phyloP scores from a whole-genome alignment of 2,797 vertebrate species.

The Lithobates pipiens region DNA sequence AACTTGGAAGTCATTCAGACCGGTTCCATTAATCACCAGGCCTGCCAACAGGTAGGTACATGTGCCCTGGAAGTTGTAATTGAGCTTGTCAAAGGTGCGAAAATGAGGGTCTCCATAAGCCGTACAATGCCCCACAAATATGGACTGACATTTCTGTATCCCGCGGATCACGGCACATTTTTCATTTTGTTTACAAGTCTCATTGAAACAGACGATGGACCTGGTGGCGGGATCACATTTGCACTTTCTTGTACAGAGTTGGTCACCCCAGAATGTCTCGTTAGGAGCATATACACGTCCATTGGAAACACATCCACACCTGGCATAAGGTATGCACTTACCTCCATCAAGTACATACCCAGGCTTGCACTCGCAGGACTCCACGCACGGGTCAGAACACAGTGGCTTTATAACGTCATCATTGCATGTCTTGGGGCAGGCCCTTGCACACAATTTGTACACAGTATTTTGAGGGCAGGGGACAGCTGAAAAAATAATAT shows the following conservation, averaged over 20 bases:
- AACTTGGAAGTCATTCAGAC: conserved; percentile 60
- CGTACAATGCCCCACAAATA: conserved; percentile 68
- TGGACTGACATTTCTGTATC: conserved; percentile 72
- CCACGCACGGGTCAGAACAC: conserved; percentile 76
- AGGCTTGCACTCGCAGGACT: conserved; percentile 79
- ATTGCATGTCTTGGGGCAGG: conserved; percentile 80
- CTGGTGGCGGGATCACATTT: conserved; percentile 70
- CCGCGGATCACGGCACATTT: conserved; percentile 73
- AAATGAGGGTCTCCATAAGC: conserved; percentile 75
- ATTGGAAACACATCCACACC: conserved; percentile 79
- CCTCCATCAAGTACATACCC: conserved; percentile 71
- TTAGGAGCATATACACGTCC: conserved; percentile 74
- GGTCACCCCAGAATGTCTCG: conserved; percentile 79
- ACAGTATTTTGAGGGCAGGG: conserved; percentile 81
- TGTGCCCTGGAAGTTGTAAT: conserved; percentile 74
- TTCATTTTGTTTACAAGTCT: conserved; percentile 71
- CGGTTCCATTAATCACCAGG: background rate
- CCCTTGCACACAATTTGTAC: conserved; percentile 77
- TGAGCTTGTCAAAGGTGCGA: conserved; percentile 71
- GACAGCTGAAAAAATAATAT: background rate
- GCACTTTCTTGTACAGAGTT: conserved; percentile 73
- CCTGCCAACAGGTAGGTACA: conserved; percentile 69
- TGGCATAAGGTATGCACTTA: conserved; percentile 64
- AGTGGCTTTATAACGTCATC: conserved; percentile 48
- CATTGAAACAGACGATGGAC: conserved; percentile 70